Percentiles rank a stretch among this genome's conserved stretches.
These are phyloP conservation scores for Leucoraja ocellata DNA, from an alignment of 2,797 vertebrate genomes.

Conservation along the genomic window DNA sequence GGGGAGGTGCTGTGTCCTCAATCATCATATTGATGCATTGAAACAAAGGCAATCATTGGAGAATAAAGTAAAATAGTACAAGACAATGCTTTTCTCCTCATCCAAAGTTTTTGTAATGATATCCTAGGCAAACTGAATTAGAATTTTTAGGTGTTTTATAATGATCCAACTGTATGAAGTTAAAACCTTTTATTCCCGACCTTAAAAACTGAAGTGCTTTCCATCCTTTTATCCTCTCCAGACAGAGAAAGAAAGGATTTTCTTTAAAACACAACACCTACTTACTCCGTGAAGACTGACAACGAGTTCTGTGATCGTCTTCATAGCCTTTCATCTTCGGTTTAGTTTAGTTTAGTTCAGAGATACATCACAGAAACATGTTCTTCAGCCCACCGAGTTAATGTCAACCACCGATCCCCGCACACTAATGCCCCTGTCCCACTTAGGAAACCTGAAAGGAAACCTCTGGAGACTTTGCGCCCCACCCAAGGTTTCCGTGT, in stretches of 20 bases:
- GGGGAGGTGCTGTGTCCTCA: constrained; percentile 66
- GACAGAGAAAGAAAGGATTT: background rate
- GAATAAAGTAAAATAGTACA: background rate
- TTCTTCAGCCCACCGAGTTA: too few relatives aligned
- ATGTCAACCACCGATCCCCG: too few relatives aligned
- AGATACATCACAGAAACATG: too few relatives aligned
- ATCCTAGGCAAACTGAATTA: background rate
- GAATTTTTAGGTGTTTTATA: background rate
- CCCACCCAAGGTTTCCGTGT: too few relatives aligned
- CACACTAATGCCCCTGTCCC: too few relatives aligned
- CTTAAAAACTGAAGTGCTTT: background rate
- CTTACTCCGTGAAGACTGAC: background rate
- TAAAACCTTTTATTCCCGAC: background rate
- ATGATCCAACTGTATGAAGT: background rate
- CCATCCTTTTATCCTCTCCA: background rate
- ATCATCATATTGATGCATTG: constrained; percentile 25
- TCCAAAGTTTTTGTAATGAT: background rate
- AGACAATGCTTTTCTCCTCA: background rate
- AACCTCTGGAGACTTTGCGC: too few relatives aligned
- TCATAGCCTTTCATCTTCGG: too few relatives aligned
- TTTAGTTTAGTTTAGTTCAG: too few relatives aligned
- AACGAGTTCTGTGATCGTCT: background rate
- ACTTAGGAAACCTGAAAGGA: too few relatives aligned
- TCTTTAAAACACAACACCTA: background rate
- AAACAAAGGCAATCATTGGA: constrained; percentile 12